phyloP scores from a whole-genome alignment of 2,113 vertebrate species.

The Daphoenositta chrysoptera region DNA sequence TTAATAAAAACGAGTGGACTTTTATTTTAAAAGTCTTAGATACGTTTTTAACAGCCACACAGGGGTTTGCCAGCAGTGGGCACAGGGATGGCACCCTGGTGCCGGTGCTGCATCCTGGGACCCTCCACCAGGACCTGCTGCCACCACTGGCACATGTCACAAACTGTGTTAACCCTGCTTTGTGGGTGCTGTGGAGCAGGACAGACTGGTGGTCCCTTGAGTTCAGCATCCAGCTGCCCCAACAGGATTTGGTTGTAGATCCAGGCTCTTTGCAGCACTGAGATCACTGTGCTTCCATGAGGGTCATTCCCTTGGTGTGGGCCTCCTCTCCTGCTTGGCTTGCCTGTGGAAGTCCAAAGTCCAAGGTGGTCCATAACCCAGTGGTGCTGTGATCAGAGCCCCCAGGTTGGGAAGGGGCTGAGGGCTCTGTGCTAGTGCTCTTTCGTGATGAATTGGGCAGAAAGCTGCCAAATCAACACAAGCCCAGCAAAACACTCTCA shows the following conservation, averaged over 20 bases:
- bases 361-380: accelerated
- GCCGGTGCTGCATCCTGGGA: not conserved
- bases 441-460: not conserved
- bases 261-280: not conserved
- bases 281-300: not conserved
- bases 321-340: not conserved
- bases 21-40: too few species aligned
- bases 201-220: too few species aligned
- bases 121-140: not conserved
- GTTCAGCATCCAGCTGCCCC: not conserved
- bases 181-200: not conserved
- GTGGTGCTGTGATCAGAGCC: accelerated
- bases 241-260: not conserved
- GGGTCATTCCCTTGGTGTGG: accelerated
- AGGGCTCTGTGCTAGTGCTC: not conserved
- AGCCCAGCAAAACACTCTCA: not conserved
- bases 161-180: not conserved
- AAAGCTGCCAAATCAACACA: not conserved
- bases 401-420: not conserved
- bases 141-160: not conserved
- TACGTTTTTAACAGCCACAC: too few species aligned
- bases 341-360: not conserved
- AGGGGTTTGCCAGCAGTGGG: accelerated
- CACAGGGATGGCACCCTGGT: not conserved
- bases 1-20: too few species aligned